These are phyloP conservation scores for Leptatherina wallacei DNA, from an alignment of 2,797 vertebrate genomes.

Conservation along the genomic window DNA sequence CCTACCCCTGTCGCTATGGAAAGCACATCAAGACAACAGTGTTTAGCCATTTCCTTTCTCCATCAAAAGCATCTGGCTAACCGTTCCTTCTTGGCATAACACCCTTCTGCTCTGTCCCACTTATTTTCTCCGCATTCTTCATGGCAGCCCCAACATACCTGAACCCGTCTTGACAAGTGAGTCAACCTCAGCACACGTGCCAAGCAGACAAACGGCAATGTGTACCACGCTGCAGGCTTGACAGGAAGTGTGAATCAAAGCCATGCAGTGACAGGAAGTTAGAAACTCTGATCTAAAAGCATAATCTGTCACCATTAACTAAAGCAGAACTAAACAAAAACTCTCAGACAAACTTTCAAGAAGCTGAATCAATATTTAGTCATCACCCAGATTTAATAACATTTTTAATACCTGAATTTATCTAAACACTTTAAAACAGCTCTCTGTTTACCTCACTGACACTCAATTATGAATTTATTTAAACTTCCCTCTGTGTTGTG, in stretches of 20 bases:
- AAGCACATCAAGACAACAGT: conserved; percentile 48
- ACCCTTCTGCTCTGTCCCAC: conserved; percentile 6
- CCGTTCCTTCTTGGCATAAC: conserved; percentile 45
- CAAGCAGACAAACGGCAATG: conserved; percentile 30
- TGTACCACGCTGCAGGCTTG: background rate
- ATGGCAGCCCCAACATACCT: conserved; percentile 55
- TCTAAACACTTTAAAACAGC: conserved; percentile 21
- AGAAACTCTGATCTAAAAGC: background rate
- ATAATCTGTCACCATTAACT: background rate
- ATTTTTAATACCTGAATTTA: conserved; percentile 12
- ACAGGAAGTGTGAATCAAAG: conserved; percentile 13
- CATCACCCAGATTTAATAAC: conserved; percentile 39
- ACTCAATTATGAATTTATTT: conserved; percentile 28
- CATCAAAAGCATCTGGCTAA: conserved; percentile 47
- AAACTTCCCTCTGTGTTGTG: conserved; percentile 4
- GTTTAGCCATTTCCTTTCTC: conserved; percentile 51
- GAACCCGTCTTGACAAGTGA: conserved; percentile 60
- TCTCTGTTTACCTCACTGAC: conserved; percentile 30
- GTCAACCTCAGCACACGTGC: conserved; percentile 26
- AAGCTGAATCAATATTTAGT: conserved; percentile 22
- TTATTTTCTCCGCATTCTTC: conserved; percentile 41
- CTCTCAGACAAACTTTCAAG: conserved; percentile 12
- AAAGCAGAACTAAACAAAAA: background rate
- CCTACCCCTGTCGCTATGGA: conserved; percentile 27
- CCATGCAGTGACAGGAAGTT: conserved; percentile 1